Evolutionary conservation across 2,113 vertebrate genomes (phyloP).

Genomic region (Sapajus apella): DNA sequence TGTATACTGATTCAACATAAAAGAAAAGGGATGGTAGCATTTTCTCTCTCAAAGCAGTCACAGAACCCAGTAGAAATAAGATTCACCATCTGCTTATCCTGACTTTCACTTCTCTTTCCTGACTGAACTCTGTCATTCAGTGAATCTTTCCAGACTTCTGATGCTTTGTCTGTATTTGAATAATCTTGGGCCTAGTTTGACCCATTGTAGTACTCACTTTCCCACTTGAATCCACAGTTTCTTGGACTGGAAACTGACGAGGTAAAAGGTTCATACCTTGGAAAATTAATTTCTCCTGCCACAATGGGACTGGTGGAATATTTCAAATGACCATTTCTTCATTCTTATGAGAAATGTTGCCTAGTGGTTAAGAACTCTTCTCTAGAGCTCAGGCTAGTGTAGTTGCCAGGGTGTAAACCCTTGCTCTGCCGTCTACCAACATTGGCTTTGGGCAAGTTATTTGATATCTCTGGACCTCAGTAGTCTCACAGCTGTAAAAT

Average conservation of each 20-base stretch:
- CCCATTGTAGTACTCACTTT: neutral
- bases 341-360: constrained; percentile 35
- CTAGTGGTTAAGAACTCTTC: neutral
- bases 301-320: neutral
- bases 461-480: neutral
- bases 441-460: neutral
- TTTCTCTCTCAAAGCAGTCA: neutral
- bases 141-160: neutral
- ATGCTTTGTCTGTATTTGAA: constrained; percentile 5
- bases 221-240: neutral
- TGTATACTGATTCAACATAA: neutral
- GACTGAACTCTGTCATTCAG: neutral
- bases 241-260: neutral
- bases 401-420: neutral
- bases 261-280: neutral
- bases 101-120: neutral
- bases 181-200: constrained; percentile 2
- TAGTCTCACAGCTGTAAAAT: neutral
- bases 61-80: neutral
- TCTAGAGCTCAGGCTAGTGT: neutral
- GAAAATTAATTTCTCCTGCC: neutral
- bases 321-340: neutral
- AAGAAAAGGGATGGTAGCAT: neutral
- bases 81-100: neutral
- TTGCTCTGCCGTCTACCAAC: neutral